phyloP scores from a whole-genome alignment of 2,888 invertebrate species.

The Epinotia nisella region DNA sequence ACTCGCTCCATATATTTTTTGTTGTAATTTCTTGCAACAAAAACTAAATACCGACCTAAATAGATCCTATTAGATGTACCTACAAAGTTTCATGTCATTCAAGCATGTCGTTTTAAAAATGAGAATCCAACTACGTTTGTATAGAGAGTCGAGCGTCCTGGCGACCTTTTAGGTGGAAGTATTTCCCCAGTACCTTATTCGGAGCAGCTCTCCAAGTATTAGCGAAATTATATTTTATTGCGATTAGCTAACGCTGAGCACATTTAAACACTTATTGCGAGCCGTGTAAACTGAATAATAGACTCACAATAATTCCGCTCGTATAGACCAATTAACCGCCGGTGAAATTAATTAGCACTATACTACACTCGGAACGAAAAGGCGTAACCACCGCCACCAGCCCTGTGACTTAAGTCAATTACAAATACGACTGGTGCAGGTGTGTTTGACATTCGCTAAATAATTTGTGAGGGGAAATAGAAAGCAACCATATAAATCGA shows the following conservation, averaged over 20 bases:
- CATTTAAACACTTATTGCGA: conserved; percentile 1
- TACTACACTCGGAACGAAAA: background rate
- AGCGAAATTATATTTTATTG: too few species aligned
- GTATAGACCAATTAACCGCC: background rate
- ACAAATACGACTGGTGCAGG: background rate
- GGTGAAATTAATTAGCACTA: conserved; percentile 20
- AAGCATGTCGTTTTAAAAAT: too few species aligned
- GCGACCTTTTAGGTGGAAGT: too few species aligned
- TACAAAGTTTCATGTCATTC: too few species aligned
- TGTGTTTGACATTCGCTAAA: conserved; percentile 25
- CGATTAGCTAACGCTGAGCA: background rate
- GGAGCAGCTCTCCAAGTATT: too few species aligned
- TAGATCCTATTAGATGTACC: too few species aligned
- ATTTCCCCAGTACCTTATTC: too few species aligned
- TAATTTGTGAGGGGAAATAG: conserved; percentile 15
- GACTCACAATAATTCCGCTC: conserved; percentile 1
- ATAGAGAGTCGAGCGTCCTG: too few species aligned
- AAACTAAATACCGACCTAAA: too few species aligned
- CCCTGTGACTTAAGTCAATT: background rate
- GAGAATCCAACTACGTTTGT: too few species aligned
- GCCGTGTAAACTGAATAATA: background rate
- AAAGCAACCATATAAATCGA: background rate
- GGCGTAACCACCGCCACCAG: background rate
- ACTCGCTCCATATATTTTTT: too few species aligned
- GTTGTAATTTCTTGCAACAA: too few species aligned